Evolutionary conservation across 1,140 invertebrate species (phyloP), one percentile per base, ranked within the genome.

Genomic region (Adelges cooleyi): DNA sequence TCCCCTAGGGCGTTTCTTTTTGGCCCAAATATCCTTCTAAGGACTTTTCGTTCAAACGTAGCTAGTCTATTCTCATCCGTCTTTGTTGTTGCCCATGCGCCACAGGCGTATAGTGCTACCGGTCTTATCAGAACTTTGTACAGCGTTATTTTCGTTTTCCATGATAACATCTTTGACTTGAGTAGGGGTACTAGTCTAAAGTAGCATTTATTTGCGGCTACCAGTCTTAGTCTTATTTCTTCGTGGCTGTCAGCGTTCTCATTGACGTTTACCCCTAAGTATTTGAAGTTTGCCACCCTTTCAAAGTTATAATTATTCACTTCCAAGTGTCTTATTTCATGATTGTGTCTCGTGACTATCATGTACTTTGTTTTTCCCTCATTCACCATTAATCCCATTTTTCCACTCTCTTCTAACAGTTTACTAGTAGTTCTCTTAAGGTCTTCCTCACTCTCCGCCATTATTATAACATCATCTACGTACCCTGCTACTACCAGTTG

Each of bases 291-390:
- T 48, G 44, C 44, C 17, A 48, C 44, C 44, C n/a, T 20, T 48
- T 33, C 29, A 48, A 48, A 18, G 22, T 48, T 48, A 3, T 48
- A 20, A 48, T 48, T 48, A 48, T 48, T 48, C 44, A 48, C 44
- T 48, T 48, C 5, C 44, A 48, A 20, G 22, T 6, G 17, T 48
- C 44, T 48, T 48, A 10, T 48, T 48, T 50, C 48, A 50, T 15
- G 23, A 27, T 50, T 50, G 13, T 50, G 48, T 50, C 23, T 50
- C 25, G 48, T 50, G 17, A 50, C 23, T 27, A 27, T 23, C 48
- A 8, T 50, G 48, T 50, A 50, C 15, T 50, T 50, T 50, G 48
- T 27, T 50, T 50, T 50, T n/a, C 23, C 48, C n/a, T 50, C 23
- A 17, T 27, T 49, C 6, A 50, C 13, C 13, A 50, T 50, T 50